Percentiles rank a stretch among this genome's conserved stretches.
Conservation (phyloP, 2,888 invertebrate species). For the Leucozona laternaria region DNA sequence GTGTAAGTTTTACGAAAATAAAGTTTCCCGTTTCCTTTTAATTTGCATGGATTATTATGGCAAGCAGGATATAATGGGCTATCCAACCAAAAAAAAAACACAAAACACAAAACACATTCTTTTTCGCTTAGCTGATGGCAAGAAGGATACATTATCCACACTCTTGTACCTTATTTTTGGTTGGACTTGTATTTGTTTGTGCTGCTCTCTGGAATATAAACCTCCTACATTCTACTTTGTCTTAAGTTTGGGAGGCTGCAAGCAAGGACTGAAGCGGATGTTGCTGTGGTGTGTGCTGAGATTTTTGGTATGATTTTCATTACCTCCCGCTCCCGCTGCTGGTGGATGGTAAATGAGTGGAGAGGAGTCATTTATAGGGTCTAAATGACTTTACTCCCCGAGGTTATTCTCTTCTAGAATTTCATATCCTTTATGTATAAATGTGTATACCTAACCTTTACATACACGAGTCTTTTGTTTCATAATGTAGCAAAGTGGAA, state of each 20-base stretch:
- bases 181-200: slow-evolving; percentile 22
- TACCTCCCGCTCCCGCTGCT: neutral
- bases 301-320: slow-evolving; percentile 47
- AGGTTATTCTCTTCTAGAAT: slow-evolving; percentile 35
- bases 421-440: neutral
- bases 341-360: slow-evolving; percentile 4
- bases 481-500: slow-evolving; percentile 61
- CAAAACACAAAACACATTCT: slow-evolving; percentile 23
- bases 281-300: slow-evolving; percentile 18
- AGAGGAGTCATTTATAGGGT: neutral
- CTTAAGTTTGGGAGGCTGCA: neutral
- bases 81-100: neutral
- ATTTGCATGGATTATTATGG: slow-evolving; percentile 67
- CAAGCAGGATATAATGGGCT: slow-evolving; percentile 35
- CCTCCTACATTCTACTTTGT: slow-evolving; percentile 13
- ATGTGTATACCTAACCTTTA: neutral
- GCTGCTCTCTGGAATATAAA: slow-evolving; percentile 9
- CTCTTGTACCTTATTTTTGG: slow-evolving; percentile 17
- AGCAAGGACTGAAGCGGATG: neutral
- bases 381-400: slow-evolving; percentile 51
- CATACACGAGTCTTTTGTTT: slow-evolving; percentile 47
- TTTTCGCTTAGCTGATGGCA: slow-evolving; percentile 38
- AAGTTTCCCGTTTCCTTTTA: slow-evolving; percentile 70
- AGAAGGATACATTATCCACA: slow-evolving; percentile 51
- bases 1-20: slow-evolving; percentile 63